Percentiles rank a stretch among this genome's conserved stretches.
Conservation (phyloP, 2,113 vertebrate genomes). For the Toxotes chatareus region DNA sequence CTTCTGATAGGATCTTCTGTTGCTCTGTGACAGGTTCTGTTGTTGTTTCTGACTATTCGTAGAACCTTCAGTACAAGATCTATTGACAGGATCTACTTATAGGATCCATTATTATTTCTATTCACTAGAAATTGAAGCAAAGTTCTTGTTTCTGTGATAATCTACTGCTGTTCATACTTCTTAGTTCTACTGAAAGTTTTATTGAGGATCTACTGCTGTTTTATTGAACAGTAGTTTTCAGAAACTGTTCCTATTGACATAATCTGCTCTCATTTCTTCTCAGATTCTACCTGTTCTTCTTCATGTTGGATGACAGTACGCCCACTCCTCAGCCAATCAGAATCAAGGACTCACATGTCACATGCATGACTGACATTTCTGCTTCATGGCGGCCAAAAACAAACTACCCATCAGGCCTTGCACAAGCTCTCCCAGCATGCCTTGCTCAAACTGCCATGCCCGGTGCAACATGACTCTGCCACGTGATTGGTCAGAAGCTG, state of each 20-base stretch:
- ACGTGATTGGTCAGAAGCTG: constrained; percentile 73
- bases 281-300: neutral
- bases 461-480: constrained; percentile 66
- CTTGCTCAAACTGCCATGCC: constrained; percentile 79
- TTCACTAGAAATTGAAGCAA: too few relatives aligned
- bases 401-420: constrained; percentile 66
- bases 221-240: neutral
- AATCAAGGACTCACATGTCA: constrained; percentile 69
- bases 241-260: neutral
- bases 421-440: constrained; percentile 77
- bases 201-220: neutral
- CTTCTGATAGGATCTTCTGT: neutral
- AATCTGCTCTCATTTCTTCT: neutral
- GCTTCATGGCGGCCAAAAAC: constrained; percentile 50
- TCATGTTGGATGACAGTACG: neutral
- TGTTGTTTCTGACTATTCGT: neutral
- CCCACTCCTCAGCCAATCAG: constrained; percentile 63
- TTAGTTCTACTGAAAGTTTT: too few relatives aligned
- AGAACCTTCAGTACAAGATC: neutral
- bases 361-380: constrained; percentile 67
- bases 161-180: too few relatives aligned
- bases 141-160: too few relatives aligned
- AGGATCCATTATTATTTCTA: neutral
- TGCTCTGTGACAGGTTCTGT: neutral
- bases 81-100: neutral